A percentile compares a stretch with the other conserved stretches of the same genome.
These are phyloP conservation scores for Pteronura brasiliensis DNA, from an alignment of 2,113 vertebrate species.

Conservation along the genomic window DNA sequence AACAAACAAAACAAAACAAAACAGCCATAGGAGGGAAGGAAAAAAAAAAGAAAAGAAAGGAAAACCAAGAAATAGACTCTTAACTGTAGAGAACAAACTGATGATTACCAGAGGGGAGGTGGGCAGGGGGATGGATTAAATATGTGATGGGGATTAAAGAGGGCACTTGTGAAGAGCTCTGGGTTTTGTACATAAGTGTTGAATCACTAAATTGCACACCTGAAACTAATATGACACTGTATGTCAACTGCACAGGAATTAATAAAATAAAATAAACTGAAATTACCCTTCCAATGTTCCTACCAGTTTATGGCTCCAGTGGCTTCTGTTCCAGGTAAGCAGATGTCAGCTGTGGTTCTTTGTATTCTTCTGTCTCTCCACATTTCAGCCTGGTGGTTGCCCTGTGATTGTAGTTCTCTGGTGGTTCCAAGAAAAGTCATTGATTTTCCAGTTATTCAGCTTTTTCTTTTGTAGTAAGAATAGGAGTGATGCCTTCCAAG, in stretches of 20 bases:
- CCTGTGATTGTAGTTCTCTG: background rate
- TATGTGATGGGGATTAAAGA: background rate
- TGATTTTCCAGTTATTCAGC: background rate
- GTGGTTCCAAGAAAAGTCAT: background rate
- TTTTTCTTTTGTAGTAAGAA: background rate
- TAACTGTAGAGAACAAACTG: background rate
- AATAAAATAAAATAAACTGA: background rate
- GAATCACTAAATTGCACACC: background rate
- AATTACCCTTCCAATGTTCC: background rate
- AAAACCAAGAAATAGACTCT: background rate
- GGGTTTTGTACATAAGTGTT: background rate
- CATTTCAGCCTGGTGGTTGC: background rate
- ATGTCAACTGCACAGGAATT: background rate
- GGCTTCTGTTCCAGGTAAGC: background rate
- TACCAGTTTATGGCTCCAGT: background rate
- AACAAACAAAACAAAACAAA: background rate
- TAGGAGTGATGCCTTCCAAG: background rate
- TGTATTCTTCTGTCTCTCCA: too few species aligned
- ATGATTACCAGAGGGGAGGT: background rate
- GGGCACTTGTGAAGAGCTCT: background rate
- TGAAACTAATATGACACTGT: background rate
- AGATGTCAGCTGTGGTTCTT: background rate
- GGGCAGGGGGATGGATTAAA: background rate
- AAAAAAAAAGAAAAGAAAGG: background rate
- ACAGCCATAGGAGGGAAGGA: background rate